phyloP scores from a whole-genome alignment of 2,797 vertebrate genomes.

The Phrynocephalus guinanensis region DNA sequence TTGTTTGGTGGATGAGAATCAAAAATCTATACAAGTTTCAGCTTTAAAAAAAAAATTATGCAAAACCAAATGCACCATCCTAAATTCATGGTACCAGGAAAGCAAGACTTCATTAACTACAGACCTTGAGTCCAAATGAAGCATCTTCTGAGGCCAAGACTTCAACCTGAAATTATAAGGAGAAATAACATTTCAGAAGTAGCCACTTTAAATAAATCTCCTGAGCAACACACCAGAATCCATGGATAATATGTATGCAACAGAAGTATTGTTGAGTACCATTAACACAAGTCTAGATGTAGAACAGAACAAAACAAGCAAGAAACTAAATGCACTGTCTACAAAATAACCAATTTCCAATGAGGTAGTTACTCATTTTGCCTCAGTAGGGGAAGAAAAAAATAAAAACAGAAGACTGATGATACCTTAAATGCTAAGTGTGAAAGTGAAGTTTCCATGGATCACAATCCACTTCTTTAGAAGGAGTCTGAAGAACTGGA shows the following conservation, averaged over 20 bases:
- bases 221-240: constrained; percentile 43
- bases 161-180: constrained; percentile 78
- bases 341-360: background rate
- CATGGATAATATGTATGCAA: constrained; percentile 40
- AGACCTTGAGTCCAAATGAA: constrained; percentile 80
- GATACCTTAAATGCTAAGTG: too few relatives aligned
- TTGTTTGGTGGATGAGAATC: constrained; percentile 33
- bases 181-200: constrained; percentile 72
- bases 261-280: background rate
- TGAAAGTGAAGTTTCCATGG: too few relatives aligned
- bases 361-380: too few relatives aligned
- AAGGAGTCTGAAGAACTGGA: too few relatives aligned
- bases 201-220: constrained; percentile 52
- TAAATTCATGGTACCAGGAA: constrained; percentile 28
- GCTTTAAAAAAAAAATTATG: background rate
- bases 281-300: rapidly evolving
- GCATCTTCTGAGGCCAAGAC: constrained; percentile 76
- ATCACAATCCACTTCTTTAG: too few relatives aligned
- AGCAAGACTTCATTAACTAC: constrained; percentile 67
- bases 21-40: constrained; percentile 34
- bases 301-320: background rate
- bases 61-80: constrained; percentile 34
- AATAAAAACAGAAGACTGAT: too few relatives aligned
- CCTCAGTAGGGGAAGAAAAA: too few relatives aligned
- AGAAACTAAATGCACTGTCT: background rate